Base-by-base conservation (phyloP, 2,888 invertebrate genomes). In the Synanthedon andrenaeformis region DNA sequence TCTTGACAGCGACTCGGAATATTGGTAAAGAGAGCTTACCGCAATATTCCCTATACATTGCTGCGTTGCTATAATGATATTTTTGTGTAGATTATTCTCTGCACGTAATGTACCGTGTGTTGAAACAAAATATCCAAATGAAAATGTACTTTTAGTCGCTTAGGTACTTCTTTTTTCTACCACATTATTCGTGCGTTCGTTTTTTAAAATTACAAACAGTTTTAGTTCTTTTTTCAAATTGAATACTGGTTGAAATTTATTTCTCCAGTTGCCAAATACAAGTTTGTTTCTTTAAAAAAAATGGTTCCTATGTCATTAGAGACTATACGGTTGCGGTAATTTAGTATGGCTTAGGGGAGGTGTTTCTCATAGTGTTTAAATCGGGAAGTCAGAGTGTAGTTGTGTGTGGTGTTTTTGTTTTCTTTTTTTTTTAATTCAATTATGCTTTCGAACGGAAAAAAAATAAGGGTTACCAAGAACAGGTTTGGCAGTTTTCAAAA, bases 1-100 rank as follows among this genome's bases (percentile, higher is more conserved):
- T 62, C 69, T 66, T 70, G 72, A 69, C 76, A 74, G 70, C 65
- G 57, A 48, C 53, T 56, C 56, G 6, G n/a, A 12, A 6, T 13
- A 45, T 13, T 1, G 45, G 6, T 45, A 45, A 13, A 13, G 13
- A 45, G n/a, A 5, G 5, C 13, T 45, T 8, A 6, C 3, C 45
- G 14, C 12, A 13, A 45, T n/a, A 4, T 45, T 45, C 45, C 2
- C 3, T 14, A 49, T 49, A 49, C 23, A 14, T 49, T 12, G 45
- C 45, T n/a, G n/a, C 13, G 1, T 45, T n/a, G 6, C 4, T 45
- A 6, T 45, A 13, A 45, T 6, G 6, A 8, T 6, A 12, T 17
- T 17, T 11, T 19, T 14, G 6, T 17, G 12, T 23, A 49, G 3
- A 4, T 49, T 12, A 23, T 49, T 10, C 10, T 12, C 4, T 8